Evolutionary conservation across 2,888 invertebrate species (phyloP), one percentile per base, ranked within the genome.

Genomic region (Subacronicta megacephala): DNA sequence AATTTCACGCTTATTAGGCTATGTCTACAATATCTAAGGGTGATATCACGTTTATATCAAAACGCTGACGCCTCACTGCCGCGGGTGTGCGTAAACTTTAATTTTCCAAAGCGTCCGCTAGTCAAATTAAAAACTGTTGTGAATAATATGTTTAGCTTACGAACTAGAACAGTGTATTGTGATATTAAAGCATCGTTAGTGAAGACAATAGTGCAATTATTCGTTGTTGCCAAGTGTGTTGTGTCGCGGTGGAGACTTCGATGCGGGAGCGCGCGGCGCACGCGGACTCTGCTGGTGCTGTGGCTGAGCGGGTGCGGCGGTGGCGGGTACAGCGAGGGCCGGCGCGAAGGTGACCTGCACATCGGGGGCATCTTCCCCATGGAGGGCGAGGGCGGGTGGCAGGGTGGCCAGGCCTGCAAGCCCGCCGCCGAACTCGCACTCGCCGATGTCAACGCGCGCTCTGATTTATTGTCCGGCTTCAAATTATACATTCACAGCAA

Each of bases 291-390:
- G 77, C 74, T 90, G 71, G 59, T 91, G 75, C 76, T 92, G 66
- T 87, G 89, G 85, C 80, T 91, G 81, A 83, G 85, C 73, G 88
- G 87, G 40, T 63, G 67, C 51, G 67, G 67, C 26, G 81, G 84
- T 47, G 85, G 85, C 57, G 76, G 84, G 62, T 83, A 80, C 77
- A 84, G 92, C 72, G 92, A 91, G 68, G 90, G 89, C 13, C 87
- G 93, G 60, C 94, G 95, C 42, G 95, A 95, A 75, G 96, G 97
- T 90, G 97, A 97, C 82, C 94, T 99, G 79, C 98, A 99, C 92
- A 98, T 99, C 88, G 99, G 99, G 52, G 99, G 99, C 51, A 99
- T 99, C 83, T 99, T 99, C 91, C 99, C 99, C 35, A 99, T 99
- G 95, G 97, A 96, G 54, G 99, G 98, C 45, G 97, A 98, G 83